These are phyloP conservation scores for Phortica okadai DNA, from an alignment of 2,888 invertebrate species.

Conservation along the genomic window DNA sequence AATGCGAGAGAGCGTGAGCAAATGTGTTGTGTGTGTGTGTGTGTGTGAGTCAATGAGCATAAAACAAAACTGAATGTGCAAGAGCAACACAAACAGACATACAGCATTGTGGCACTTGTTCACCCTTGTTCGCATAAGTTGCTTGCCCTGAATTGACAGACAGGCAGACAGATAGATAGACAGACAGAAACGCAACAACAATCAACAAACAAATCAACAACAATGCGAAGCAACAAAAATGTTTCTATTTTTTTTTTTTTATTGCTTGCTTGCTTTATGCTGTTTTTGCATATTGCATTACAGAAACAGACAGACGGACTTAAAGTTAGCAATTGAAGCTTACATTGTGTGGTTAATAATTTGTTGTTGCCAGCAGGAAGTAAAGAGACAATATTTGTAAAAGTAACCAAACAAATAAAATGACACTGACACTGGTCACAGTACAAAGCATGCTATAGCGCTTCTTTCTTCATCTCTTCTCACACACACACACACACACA, in stretches of 20 bases:
- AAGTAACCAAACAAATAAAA: background rate
- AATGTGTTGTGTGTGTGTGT: background rate
- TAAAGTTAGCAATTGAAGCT: background rate
- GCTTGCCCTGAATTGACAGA: slow-evolving; percentile 20
- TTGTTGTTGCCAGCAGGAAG: background rate
- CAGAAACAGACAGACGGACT: background rate
- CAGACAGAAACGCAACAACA: background rate
- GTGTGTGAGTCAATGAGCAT: background rate
- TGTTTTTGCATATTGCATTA: slow-evolving; percentile 6
- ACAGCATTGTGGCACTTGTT: background rate
- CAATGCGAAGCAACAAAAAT: too few relatives aligned
- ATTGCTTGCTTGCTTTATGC: too few relatives aligned
- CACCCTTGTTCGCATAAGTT: slow-evolving; percentile 20
- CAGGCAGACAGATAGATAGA: background rate
- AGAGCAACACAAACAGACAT: background rate
- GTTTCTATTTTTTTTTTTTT: slow-evolving; percentile 3
- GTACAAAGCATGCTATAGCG: too few relatives aligned
- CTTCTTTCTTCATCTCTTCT: too few relatives aligned
- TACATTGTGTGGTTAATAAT: background rate
- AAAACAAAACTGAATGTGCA: background rate
- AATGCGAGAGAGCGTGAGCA: background rate
- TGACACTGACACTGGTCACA: slow-evolving; percentile 19
- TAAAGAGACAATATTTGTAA: background rate
- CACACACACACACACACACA: too few relatives aligned
- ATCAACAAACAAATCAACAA: too few relatives aligned